Percentiles rank a stretch among this genome's conserved stretches.
These are phyloP conservation scores for Syngnathus floridae DNA, from an alignment of 2,113 vertebrate genomes.

Conservation along the genomic window DNA sequence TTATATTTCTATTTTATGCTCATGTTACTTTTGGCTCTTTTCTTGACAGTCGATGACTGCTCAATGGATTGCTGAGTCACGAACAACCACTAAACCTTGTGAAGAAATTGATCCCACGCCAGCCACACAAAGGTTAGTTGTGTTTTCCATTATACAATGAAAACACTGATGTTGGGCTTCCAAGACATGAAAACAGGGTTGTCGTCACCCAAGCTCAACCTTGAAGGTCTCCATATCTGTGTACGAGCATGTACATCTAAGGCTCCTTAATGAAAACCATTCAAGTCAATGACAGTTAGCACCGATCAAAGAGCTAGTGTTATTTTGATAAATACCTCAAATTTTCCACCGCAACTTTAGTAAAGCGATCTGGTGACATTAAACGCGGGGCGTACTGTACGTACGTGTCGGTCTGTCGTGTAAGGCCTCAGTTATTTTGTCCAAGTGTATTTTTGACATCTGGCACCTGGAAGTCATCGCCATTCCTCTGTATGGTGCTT, in stretches of 20 bases:
- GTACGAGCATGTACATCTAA: slow-evolving; percentile 40
- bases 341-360: slow-evolving; percentile 70
- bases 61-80: background rate
- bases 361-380: slow-evolving; percentile 67
- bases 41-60: background rate
- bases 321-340: slow-evolving; percentile 72
- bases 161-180: background rate
- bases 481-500: slow-evolving; percentile 73
- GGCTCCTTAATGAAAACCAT: slow-evolving; percentile 72
- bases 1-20: background rate
- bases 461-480: slow-evolving; percentile 73
- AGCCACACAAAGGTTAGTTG: background rate
- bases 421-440: slow-evolving; percentile 73
- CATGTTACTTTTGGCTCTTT: background rate
- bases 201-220: background rate
- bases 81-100: background rate
- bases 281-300: slow-evolving; percentile 67
- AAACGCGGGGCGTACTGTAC: slow-evolving; percentile 69
- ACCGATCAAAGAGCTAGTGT: slow-evolving; percentile 70
- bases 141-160: background rate
- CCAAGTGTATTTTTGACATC: slow-evolving; percentile 66
- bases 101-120: background rate
- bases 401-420: slow-evolving; percentile 65
- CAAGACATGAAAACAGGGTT: background rate
- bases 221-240: slow-evolving; percentile 42